Percentiles rank a stretch among this genome's conserved stretches.
phyloP scores from a whole-genome alignment of 2,888 invertebrate species.

The Helleia helle region DNA sequence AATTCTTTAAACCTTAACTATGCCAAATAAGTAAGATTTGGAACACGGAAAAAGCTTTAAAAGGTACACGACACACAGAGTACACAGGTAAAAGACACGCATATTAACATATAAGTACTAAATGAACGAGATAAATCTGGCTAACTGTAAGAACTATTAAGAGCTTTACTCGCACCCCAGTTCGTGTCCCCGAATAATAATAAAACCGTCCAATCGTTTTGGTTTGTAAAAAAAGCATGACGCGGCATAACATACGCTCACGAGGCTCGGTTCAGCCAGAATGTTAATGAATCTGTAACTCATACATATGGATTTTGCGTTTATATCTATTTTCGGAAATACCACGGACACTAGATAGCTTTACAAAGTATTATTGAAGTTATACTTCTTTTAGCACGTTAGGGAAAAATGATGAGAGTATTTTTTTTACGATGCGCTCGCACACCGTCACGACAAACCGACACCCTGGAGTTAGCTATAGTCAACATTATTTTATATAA shows the following conservation, averaged over 20 bases:
- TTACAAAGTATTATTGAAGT: neutral
- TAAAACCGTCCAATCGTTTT: neutral
- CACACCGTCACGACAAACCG: too few species aligned
- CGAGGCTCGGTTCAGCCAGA: neutral
- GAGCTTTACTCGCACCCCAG: neutral
- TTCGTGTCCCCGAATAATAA: neutral
- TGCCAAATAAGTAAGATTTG: too few species aligned
- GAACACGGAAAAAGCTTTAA: too few species aligned
- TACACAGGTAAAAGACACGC: too few species aligned
- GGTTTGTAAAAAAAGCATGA: conserved; percentile 1
- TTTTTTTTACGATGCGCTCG: too few species aligned
- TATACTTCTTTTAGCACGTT: too few species aligned
- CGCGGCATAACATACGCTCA: neutral
- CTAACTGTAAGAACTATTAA: neutral
- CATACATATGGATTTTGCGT: conserved; percentile 2
- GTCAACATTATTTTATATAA: too few species aligned
- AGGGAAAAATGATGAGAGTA: too few species aligned
- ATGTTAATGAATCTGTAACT: conserved; percentile 3
- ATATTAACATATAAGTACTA: too few species aligned
- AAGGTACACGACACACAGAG: too few species aligned
- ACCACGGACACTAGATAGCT: neutral
- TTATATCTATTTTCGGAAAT: conserved; percentile 5
- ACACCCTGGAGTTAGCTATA: too few species aligned
- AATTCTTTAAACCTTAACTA: too few species aligned
- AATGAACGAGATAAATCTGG: neutral